phyloP scores from a whole-genome alignment of 1,140 invertebrate species.

The Ericerus pela region DNA sequence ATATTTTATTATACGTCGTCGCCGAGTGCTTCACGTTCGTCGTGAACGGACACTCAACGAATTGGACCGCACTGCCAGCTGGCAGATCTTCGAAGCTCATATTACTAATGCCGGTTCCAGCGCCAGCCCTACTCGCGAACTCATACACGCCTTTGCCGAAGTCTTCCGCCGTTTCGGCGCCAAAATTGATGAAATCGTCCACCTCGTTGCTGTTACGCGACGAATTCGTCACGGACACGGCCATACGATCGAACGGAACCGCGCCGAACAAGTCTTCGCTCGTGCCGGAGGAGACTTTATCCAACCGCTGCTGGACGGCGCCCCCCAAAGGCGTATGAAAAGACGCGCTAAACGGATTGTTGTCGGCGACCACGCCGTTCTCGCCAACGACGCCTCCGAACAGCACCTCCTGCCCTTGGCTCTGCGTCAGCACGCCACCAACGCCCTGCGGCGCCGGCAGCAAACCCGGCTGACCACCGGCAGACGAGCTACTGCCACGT shows the following conservation, averaged over 20 bases:
- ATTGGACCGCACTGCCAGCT: constrained; percentile 38
- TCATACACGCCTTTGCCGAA: constrained; percentile 21
- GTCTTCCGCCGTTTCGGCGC: constrained; percentile 21
- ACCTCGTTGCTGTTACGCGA: constrained; percentile 14
- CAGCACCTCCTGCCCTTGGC: constrained; percentile 18
- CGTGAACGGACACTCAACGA: background rate
- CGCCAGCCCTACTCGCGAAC: background rate
- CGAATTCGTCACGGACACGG: constrained; percentile 19
- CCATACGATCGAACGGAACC: constrained; percentile 40
- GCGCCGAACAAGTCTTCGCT: constrained; percentile 43
- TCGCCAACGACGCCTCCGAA: constrained; percentile 11
- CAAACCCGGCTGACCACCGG: background rate
- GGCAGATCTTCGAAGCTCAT: constrained; percentile 67
- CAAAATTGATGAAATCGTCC: constrained; percentile 20
- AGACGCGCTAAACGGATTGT: constrained; percentile 17
- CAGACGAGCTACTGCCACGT: background rate
- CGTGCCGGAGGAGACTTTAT: constrained; percentile 16
- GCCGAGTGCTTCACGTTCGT: background rate
- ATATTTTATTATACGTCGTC: background rate
- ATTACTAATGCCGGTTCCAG: constrained; percentile 45
- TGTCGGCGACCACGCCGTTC: constrained; percentile 4
- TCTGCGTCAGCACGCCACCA: constrained; percentile 15
- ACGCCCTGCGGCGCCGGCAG: background rate
- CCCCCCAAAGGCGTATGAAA: constrained; percentile 17
- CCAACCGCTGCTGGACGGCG: constrained; percentile 8